Evolutionary conservation across 1,140 invertebrate genomes (phyloP).

Genomic region (Acromyrmex charruanus): DNA sequence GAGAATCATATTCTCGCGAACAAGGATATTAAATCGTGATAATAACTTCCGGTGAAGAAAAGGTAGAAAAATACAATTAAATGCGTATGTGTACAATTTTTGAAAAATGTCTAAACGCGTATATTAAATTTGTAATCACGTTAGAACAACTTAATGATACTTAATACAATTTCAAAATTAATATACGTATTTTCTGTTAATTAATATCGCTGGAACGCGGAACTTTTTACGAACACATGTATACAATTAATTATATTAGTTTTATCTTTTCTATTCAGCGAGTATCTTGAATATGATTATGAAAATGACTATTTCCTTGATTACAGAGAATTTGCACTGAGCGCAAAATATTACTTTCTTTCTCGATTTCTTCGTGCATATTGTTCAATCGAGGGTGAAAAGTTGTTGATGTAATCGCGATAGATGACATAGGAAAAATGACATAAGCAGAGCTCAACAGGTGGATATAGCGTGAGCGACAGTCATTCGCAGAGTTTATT

Average conservation of each 20-base stretch:
- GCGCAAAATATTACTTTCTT: background rate
- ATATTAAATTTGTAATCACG: background rate
- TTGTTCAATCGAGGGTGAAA: background rate
- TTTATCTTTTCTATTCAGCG: background rate
- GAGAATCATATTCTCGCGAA: slow-evolving; percentile 5
- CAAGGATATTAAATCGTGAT: background rate
- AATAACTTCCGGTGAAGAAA: background rate
- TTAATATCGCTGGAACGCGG: background rate
- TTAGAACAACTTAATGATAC: background rate
- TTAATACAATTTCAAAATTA: slow-evolving; percentile 6
- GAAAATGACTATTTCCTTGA: background rate
- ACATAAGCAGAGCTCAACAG: slow-evolving; percentile 76
- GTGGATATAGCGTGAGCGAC: slow-evolving; percentile 81
- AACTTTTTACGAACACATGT: background rate
- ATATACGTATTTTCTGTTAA: background rate
- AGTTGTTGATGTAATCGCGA: slow-evolving; percentile 21
- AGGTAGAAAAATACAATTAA: background rate
- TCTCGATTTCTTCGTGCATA: background rate
- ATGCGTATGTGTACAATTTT: background rate
- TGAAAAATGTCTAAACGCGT: background rate
- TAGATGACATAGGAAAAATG: slow-evolving; percentile 27
- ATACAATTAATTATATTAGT: background rate
- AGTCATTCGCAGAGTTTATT: slow-evolving; percentile 74
- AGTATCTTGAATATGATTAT: background rate
- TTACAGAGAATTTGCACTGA: background rate